Evolutionary conservation across 2,113 vertebrate species (phyloP).

Genomic region (Sorex araneus): DNA sequence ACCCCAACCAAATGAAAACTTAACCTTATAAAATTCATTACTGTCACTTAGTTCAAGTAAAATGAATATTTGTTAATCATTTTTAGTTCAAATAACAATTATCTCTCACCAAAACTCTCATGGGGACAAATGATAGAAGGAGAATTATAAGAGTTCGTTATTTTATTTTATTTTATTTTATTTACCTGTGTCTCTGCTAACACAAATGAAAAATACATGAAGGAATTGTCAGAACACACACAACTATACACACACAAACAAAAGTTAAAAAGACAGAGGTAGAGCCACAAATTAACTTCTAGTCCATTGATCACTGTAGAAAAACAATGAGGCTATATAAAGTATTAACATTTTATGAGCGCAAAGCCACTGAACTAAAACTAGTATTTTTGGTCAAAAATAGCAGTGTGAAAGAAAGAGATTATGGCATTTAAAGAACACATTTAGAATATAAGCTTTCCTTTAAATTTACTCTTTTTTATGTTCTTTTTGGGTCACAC

Average conservation of each 20-base stretch:
- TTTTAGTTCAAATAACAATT: constrained; percentile 19
- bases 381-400: background rate
- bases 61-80: background rate
- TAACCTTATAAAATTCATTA: background rate
- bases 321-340: background rate
- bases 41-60: background rate
- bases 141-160: background rate
- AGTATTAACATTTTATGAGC: background rate
- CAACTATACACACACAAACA: background rate
- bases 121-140: background rate
- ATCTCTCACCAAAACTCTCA: constrained; percentile 3
- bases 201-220: background rate
- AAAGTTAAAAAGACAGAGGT: background rate
- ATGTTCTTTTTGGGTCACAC: no score
- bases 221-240: background rate
- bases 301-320: background rate
- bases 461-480: constrained; percentile 38
- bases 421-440: constrained; percentile 40
- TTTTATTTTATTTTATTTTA: background rate
- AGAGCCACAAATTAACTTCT: background rate
- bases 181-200: background rate
- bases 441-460: constrained; percentile 30
- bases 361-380: constrained; percentile 10
- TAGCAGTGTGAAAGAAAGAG: background rate
- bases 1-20: no score